These are phyloP conservation scores for Himalopsyche japonica DNA, from an alignment of 2,888 invertebrate species.

Conservation along the genomic window DNA sequence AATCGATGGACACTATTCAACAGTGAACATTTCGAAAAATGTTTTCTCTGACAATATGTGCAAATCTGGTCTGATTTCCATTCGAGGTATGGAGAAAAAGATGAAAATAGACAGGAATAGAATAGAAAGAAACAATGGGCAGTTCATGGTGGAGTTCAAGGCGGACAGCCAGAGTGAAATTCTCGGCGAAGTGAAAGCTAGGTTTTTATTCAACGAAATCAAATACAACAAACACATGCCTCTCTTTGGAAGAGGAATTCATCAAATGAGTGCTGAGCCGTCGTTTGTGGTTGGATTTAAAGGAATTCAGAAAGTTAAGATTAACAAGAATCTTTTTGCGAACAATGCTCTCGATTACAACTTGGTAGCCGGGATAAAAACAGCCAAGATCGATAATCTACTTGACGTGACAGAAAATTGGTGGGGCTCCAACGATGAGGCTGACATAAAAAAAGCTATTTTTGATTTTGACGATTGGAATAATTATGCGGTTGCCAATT, in stretches of 20 bases:
- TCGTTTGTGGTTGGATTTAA: constrained; percentile 88
- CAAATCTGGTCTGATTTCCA: constrained; percentile 74
- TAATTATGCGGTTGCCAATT: constrained; percentile 91
- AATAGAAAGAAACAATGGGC: constrained; percentile 78
- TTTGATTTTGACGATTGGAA: constrained; percentile 99
- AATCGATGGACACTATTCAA: constrained; percentile 92
- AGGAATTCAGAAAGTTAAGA: constrained; percentile 91
- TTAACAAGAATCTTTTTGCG: constrained; percentile 87
- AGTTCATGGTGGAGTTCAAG: constrained; percentile 83
- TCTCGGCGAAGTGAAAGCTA: constrained; percentile 79
- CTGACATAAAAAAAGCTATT: constrained; percentile 77
- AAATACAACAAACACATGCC: constrained; percentile 66
- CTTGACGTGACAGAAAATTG: constrained; percentile 92
- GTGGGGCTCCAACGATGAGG: constrained; percentile 86
- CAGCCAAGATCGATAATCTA: constrained; percentile 83
- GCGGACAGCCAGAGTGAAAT: constrained; percentile 94
- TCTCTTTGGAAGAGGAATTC: constrained; percentile 43
- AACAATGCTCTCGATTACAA: constrained; percentile 86
- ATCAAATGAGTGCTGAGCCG: constrained; percentile 57
- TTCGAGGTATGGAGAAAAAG: constrained; percentile 96
- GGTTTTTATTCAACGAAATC: constrained; percentile 77
- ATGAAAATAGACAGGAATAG: constrained; percentile 80
- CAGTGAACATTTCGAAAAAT: constrained; percentile 84
- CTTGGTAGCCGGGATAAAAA: constrained; percentile 86
- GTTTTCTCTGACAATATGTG: constrained; percentile 85